A percentile compares a stretch with the other conserved stretches of the same genome.
Evolutionary conservation across 1,140 invertebrate species (phyloP).

Genomic region (Ridgeia piscesae): DNA sequence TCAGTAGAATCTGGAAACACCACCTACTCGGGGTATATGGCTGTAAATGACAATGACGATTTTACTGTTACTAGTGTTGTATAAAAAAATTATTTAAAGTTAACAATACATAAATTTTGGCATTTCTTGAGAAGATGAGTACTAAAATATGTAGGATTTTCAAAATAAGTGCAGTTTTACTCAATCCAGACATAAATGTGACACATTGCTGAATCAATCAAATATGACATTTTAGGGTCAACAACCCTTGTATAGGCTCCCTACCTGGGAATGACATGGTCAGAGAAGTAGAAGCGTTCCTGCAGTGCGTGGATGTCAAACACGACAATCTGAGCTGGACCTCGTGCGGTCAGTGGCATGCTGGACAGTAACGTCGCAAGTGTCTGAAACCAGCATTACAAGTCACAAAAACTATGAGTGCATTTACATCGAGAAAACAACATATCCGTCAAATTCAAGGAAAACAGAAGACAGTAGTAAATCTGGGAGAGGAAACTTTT

Average conservation of each 20-base stretch:
- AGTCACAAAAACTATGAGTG: too few species aligned
- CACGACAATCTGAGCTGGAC: slow-evolving; percentile 57
- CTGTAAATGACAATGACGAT: too few species aligned
- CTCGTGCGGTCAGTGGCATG: slow-evolving; percentile 53
- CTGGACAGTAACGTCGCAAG: slow-evolving; percentile 53
- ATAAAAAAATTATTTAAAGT: neutral
- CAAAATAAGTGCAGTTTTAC: neutral
- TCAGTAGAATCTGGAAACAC: too few species aligned
- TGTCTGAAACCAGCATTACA: slow-evolving; percentile 41
- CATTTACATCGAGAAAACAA: too few species aligned
- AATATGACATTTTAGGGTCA: neutral
- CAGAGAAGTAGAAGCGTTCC: slow-evolving; percentile 58
- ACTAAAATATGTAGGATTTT: neutral
- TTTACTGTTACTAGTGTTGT: neutral
- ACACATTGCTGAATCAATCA: neutral
- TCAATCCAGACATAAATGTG: neutral
- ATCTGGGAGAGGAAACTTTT: too few species aligned
- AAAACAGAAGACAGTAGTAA: too few species aligned
- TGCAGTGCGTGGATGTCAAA: slow-evolving; percentile 59
- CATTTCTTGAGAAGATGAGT: neutral
- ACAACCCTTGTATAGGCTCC: neutral
- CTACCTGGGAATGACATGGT: slow-evolving; percentile 56
- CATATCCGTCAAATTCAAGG: too few species aligned
- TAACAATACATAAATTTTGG: neutral
- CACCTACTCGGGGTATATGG: too few species aligned